Base-by-base conservation (phyloP, 2,888 invertebrate species). In the Spilarctia lutea region DNA sequence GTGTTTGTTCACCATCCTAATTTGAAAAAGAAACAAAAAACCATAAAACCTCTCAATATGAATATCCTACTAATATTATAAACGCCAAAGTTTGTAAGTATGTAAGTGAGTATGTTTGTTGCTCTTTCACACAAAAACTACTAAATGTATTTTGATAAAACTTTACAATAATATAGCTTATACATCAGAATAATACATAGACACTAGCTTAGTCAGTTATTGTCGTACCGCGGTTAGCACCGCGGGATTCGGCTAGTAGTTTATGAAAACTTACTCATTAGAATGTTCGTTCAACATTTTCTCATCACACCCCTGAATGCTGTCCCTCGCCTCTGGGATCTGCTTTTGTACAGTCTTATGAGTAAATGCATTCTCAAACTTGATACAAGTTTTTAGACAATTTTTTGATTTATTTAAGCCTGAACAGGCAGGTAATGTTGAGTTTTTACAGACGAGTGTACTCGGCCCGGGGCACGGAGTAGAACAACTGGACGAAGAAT, bases 221-320 rank as follows among this genome's bases (percentile, higher is more conserved):
- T n/a, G n/a, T n/a, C n/a, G n/a, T n/a, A n/a, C n/a, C n/a, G n/a
- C n/a, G n/a, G n/a, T n/a, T n/a, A n/a, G n/a, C n/a, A n/a, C n/a
- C n/a, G n/a, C n/a, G n/a, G n/a, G n/a, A n/a, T n/a, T n/a, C n/a
- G n/a, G n/a, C n/a, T n/a, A n/a, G n/a, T 45, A 18, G 48, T 48
- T 0, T 20, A 20, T 18, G 18, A 45, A 18, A 10, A 52, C 82
- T 85, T 68, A 84, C 85, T 82, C 78, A 11, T 71, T 71, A 8
- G 68, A 68, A 68, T 66, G 56, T 68, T 77, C 78, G 16, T 77
- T 70, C 39, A 75, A 76, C 42, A 82, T 35, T 68, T 81, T 77
- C 35, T 79, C 73, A 60, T 70, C 63, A 30, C 73, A 72, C 20
- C 39, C 68, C 48, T 73, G 63, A 18, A 60, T 30, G 33, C 75